phyloP scores from a whole-genome alignment of 2,888 invertebrate genomes.

The Cylloceria caligata region DNA sequence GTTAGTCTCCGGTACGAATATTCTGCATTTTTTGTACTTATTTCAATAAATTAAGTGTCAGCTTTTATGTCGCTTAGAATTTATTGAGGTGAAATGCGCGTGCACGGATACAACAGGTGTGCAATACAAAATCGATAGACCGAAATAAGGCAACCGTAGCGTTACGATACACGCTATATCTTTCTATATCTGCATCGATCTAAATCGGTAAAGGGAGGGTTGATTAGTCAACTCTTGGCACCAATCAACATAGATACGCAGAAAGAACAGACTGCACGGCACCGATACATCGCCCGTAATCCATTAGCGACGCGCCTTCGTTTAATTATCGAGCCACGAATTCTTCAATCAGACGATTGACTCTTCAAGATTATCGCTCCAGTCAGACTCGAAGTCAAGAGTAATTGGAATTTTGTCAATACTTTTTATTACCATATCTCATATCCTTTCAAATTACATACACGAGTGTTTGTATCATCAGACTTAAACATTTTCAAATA shows the following conservation, averaged over 20 bases:
- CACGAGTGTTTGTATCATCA: no score
- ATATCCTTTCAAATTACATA: not conserved
- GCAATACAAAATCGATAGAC: slow-evolving; percentile 6
- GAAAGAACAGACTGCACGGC: slow-evolving; percentile 76
- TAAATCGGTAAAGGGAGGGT: slow-evolving; percentile 56
- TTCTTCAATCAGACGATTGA: slow-evolving; percentile 6
- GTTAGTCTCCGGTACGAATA: no score
- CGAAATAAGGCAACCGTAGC: slow-evolving; percentile 41
- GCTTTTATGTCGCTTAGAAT: not conserved
- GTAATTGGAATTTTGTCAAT: not conserved
- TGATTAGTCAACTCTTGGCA: slow-evolving; percentile 66
- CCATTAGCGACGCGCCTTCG: slow-evolving; percentile 16
- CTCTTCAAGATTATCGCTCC: slow-evolving; percentile 4
- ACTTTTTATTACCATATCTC: not conserved
- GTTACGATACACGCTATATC: slow-evolving; percentile 22
- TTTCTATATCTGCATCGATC: slow-evolving; percentile 32
- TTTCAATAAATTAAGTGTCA: not conserved
- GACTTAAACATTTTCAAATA: no score
- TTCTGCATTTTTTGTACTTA: no score
- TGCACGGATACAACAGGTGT: not conserved
- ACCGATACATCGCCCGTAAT: slow-evolving; percentile 67
- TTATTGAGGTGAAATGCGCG: not conserved
- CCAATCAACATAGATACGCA: slow-evolving; percentile 37
- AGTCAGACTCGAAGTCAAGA: slow-evolving; percentile 16
- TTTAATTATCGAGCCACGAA: not conserved